phyloP scores from a whole-genome alignment of 2,113 vertebrate species.

The Vireo altiloquus region DNA sequence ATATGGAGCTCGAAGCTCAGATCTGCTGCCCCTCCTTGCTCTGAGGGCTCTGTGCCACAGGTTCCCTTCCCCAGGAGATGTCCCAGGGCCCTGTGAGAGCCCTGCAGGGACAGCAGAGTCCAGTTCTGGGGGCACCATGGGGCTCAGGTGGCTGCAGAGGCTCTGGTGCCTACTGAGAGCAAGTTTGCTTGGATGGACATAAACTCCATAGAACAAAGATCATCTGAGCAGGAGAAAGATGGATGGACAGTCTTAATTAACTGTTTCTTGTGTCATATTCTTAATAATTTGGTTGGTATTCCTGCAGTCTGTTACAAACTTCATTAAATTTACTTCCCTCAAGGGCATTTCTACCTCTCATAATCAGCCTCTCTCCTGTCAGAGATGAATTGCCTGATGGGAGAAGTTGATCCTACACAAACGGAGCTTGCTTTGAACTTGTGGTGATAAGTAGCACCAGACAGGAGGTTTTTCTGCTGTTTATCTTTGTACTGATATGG shows the following conservation, averaged over 20 bases:
- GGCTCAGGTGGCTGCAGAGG: rapidly evolving
- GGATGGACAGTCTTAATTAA: constrained; percentile 56
- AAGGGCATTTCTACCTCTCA: constrained; percentile 14
- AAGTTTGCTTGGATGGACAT: background rate
- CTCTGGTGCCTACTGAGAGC: background rate
- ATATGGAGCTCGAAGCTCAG: background rate
- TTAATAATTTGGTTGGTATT: constrained; percentile 50
- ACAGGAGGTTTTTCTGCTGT: background rate
- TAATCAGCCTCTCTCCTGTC: constrained; percentile 34
- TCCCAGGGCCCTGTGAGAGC: rapidly evolving
- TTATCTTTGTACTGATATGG: background rate
- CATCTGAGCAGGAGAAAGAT: background rate
- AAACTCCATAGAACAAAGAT: background rate
- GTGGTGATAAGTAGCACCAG: background rate
- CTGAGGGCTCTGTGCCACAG: background rate
- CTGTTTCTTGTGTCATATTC: constrained; percentile 49
- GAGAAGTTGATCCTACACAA: background rate
- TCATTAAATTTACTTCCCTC: constrained; percentile 64
- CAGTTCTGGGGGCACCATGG: rapidly evolving
- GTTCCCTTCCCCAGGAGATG: rapidly evolving
- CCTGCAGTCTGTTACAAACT: constrained; percentile 60
- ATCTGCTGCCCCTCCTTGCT: background rate
- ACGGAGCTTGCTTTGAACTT: background rate
- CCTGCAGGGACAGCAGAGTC: rapidly evolving
- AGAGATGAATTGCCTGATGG: constrained; percentile 52